Base-by-base conservation (phyloP, 2,113 vertebrate genomes). In the Monopterus albus region DNA sequence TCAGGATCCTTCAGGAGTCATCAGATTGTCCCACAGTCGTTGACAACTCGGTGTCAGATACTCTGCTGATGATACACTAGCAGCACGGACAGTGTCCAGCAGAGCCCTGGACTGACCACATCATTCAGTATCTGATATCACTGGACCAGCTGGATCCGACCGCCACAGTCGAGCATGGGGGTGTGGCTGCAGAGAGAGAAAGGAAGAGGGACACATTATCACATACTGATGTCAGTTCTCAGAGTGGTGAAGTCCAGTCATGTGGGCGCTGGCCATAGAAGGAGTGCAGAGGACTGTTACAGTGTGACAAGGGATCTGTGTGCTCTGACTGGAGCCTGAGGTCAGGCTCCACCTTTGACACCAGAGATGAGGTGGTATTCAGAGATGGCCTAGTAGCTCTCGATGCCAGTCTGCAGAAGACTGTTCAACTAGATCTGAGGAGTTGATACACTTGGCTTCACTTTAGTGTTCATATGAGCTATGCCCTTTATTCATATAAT, bases 351-450 rank as follows among this genome's bases (percentile, higher is more conserved):
- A 96, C 94, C 0, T 96, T 97, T 64, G 94, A 95, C 31, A 97
- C 96, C 21, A 92, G 39, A 31, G 96, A 97, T 25, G 96, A 98
- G 79, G 93, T 92, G 13, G 94, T 95, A 26, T 98, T 99, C 39
- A 93, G 92, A 57, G 95, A 94, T 0, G 95, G 96, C 15, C 91
- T 99, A 68, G 96, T 94, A 3, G 95, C 95, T 0, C 84, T 98
- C 79, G 97, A 99, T 51, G 96, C 95, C 43, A 94, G 88, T 63
- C 91, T 98, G 58, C 96, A 98, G 91, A 94, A 85, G 57, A 96
- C 95, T 0, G 85, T 99, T 4, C 91, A 92, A 47, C 89, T 84
- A 35, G 95, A 92, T 49, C 70, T 90, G 29, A 94, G 91, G 78
- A 88, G 89, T 50, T 94, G 78, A 95, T 5, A 0, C 2, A 0